Evolutionary conservation across 2,113 vertebrate genomes (phyloP), one percentile per base, ranked within the genome.

Genomic region (Tenebrosternarchus preto): DNA sequence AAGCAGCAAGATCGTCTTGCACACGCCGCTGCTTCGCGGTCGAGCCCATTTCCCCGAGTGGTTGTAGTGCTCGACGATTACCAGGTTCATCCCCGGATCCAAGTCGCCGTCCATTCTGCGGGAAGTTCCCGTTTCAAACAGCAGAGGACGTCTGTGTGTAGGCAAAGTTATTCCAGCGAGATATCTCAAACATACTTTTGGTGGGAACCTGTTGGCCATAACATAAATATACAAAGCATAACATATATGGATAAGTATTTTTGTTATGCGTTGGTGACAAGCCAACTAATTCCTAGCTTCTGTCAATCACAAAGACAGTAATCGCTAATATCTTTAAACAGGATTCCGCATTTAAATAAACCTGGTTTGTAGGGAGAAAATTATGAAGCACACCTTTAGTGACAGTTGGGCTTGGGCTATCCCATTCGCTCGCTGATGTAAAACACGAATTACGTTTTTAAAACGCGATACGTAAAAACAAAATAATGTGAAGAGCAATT

Each of bases 1-100:
- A 56, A 94, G 89, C 82, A 92, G 85, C 79, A 94, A 77, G 0
- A 67, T 85, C 57, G 24, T 92, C 85, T 93, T 92, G 19, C 88
- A 92, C 8, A 72, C 71, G n/a, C 60, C 85, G 1, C 70, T 17
- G 57, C 39, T 78, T 5, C 89, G 89, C 12, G 87, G 85, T 3
- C 83, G 87, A 3, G 89, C 87, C 91, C 90, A 93, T 87, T 94
- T 94, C 15, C 93, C 93, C 0, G 93, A 90, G 84, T 93, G 86
- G 88, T 94, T 94, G 87, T 94, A 94, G 88, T 94, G 88, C 17
- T 0, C 57, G 9, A 93, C 79, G 57, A 94, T 94, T 79, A 88
- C 82, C 0, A 0, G 0, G 64, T 94, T 89, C 91, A 92, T 94
- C 53, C 90, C 93, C 0, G 88, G 86, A 73, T 91, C 86, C 0